Conservation (phyloP, 2,113 vertebrate species). For the Illadopsis cleaveri region DNA sequence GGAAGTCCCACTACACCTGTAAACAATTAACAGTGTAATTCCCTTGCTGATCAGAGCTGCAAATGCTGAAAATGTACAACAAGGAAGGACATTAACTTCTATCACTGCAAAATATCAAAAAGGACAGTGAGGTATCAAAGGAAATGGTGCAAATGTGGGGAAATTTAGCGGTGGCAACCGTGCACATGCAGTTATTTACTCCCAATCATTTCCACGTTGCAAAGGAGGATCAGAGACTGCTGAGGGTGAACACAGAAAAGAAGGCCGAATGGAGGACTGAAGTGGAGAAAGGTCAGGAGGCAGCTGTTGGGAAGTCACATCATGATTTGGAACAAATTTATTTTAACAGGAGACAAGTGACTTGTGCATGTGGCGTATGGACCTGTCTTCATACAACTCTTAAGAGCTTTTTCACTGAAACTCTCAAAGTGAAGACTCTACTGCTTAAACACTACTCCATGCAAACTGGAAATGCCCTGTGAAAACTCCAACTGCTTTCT, state of each 20-base stretch:
- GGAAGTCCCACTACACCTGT: neutral
- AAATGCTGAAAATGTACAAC: neutral
- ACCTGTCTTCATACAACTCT: neutral
- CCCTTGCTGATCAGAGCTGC: neutral
- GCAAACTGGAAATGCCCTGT: neutral
- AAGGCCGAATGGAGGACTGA: slow-evolving; percentile 52
- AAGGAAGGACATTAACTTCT: neutral
- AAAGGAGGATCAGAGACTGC: neutral
- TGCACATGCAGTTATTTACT: neutral
- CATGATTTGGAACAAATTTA: neutral
- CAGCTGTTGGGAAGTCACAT: neutral
- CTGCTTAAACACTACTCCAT: neutral
- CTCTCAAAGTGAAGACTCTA: neutral
- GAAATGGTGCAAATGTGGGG: neutral
- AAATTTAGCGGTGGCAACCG: neutral
- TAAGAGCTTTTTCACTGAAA: neutral
- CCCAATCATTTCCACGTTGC: slow-evolving; percentile 26
- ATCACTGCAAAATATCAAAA: neutral
- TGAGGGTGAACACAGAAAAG: slow-evolving; percentile 44
- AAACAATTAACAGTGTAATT: neutral
- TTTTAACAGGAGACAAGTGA: neutral
- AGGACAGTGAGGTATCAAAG: neutral
- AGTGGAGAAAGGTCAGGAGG: neutral
- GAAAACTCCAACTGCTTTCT: neutral
- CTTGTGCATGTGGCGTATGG: neutral